Conservation (phyloP, 2,888 invertebrate genomes). For the Drosophila gaucha region DNA sequence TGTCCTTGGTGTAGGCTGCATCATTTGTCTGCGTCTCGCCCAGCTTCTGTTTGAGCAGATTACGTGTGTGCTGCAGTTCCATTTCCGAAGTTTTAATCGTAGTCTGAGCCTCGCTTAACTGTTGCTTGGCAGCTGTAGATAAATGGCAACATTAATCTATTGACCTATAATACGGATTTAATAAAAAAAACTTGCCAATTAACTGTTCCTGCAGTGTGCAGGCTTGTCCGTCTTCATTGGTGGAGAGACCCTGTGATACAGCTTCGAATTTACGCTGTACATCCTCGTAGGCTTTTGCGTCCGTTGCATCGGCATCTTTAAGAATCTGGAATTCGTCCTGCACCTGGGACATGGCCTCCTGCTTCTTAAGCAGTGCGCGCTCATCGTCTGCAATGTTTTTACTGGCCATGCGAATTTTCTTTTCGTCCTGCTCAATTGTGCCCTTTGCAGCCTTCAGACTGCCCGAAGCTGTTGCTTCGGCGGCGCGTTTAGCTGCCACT, state of each 20-base stretch:
- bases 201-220: conserved; percentile 95
- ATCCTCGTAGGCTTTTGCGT: conserved; percentile 88
- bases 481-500: conserved; percentile 88
- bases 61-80: conserved; percentile 88
- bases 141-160: background rate
- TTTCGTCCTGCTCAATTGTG: conserved; percentile 88
- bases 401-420: conserved; percentile 88
- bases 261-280: conserved; percentile 94
- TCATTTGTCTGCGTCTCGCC: conserved; percentile 89
- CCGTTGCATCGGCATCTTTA: conserved; percentile 88
- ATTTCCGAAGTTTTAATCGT: conserved; percentile 91
- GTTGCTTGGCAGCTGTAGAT: conserved; percentile 89
- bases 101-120: conserved; percentile 91
- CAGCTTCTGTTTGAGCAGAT: conserved; percentile 88
- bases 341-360: conserved; percentile 87
- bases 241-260: conserved; percentile 92
- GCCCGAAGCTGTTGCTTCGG: conserved; percentile 88
- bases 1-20: conserved; percentile 88
- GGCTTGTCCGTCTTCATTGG: conserved; percentile 91
- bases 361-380: conserved; percentile 87
- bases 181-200: conserved; percentile 87
- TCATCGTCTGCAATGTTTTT: conserved; percentile 90
- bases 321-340: conserved; percentile 89
- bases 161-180: background rate
- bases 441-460: conserved; percentile 88